These are phyloP conservation scores for Cacatua alba DNA, from an alignment of 2,113 vertebrate species.

Conservation along the genomic window DNA sequence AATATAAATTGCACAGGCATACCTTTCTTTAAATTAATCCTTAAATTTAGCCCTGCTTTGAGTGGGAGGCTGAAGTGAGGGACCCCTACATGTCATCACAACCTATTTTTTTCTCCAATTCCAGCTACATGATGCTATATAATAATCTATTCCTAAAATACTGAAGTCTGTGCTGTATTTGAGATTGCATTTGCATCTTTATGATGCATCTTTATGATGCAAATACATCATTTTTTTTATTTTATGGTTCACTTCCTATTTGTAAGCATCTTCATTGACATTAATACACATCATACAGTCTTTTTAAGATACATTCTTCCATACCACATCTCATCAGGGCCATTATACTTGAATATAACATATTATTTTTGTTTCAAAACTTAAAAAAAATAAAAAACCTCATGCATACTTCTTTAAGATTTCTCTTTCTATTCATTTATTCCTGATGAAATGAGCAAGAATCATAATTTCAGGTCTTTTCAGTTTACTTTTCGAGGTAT, in stretches of 20 bases:
- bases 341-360: background rate
- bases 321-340: background rate
- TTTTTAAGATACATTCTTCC: background rate
- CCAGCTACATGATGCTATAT: background rate
- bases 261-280: background rate
- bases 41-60: background rate
- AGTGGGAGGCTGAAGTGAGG: background rate
- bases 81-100: background rate
- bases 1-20: background rate
- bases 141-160: background rate
- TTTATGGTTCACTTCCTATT: background rate
- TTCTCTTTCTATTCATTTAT: background rate
- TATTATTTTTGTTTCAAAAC: background rate
- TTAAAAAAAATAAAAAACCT: background rate
- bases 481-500: slow-evolving; percentile 41
- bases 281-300: background rate
- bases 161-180: background rate
- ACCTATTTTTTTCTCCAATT: background rate
- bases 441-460: slow-evolving; percentile 1
- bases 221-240: background rate
- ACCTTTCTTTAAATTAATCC: background rate
- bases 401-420: background rate
- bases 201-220: background rate
- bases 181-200: background rate
- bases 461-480: slow-evolving; percentile 22